Evolutionary conservation across 2,113 vertebrate species (phyloP).

Genomic region (Channa maculata): DNA sequence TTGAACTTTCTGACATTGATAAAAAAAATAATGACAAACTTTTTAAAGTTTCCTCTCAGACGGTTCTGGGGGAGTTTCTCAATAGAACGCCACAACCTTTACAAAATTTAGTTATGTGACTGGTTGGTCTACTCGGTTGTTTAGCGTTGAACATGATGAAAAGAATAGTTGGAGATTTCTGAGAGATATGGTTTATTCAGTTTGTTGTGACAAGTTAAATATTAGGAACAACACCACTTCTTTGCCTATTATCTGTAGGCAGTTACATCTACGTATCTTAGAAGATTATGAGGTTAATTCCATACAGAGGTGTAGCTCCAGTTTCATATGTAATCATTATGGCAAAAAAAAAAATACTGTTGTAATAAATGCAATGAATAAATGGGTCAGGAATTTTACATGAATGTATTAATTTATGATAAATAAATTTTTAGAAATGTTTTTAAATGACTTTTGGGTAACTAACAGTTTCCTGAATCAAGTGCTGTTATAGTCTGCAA

Average conservation of each 20-base stretch:
- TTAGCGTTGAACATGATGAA: not conserved
- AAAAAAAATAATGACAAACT: slow-evolving; percentile 1
- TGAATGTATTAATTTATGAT: too few species aligned
- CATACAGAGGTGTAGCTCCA: too few species aligned
- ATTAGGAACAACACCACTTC: not conserved
- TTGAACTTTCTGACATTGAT: slow-evolving; percentile 5
- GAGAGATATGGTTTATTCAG: not conserved
- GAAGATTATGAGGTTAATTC: too few species aligned
- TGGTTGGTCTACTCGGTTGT: not conserved
- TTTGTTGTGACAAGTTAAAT: not conserved
- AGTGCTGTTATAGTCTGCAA: slow-evolving; percentile 8
- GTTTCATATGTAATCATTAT: too few species aligned
- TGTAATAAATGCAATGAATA: too few species aligned
- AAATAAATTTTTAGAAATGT: too few species aligned
- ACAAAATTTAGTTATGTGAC: not conserved
- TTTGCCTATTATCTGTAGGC: too few species aligned
- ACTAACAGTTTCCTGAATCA: slow-evolving; percentile 6
- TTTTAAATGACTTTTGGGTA: too few species aligned
- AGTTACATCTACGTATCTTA: too few species aligned
- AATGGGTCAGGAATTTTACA: too few species aligned
- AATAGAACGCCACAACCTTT: not conserved
- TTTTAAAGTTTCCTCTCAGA: not conserved
- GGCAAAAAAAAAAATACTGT: too few species aligned
- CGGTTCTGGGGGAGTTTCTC: not conserved
- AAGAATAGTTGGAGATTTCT: not conserved